These are phyloP conservation scores for Acleris laterana DNA, from an alignment of 2,888 invertebrate genomes.

Conservation along the genomic window DNA sequence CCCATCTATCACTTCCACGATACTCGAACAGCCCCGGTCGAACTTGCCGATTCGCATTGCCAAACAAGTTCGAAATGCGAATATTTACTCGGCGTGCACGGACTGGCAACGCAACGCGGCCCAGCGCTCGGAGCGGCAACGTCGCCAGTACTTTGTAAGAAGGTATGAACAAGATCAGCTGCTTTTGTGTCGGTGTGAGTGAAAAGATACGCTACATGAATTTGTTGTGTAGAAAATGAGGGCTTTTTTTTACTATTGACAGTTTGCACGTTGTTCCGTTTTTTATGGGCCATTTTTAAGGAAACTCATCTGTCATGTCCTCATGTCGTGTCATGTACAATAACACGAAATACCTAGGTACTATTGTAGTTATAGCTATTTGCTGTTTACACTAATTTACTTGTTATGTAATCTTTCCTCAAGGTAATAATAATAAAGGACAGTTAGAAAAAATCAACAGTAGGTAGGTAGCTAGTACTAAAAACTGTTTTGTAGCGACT, in stretches of 20 bases:
- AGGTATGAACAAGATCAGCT: constrained; percentile 36
- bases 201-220: constrained; percentile 9
- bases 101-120: constrained; percentile 67
- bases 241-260: background rate
- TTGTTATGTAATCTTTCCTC: too few species aligned
- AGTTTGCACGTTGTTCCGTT: background rate
- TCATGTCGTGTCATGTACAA: background rate
- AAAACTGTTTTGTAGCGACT: background rate
- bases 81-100: constrained; percentile 58
- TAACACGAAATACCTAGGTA: too few species aligned
- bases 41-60: constrained; percentile 57
- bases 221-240: constrained; percentile 26
- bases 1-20: constrained; percentile 38
- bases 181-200: constrained; percentile 24
- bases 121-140: constrained; percentile 48
- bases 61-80: constrained; percentile 67
- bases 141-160: constrained; percentile 41
- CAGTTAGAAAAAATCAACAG: too few species aligned
- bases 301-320: background rate
- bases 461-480: too few species aligned
- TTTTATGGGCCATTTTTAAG: background rate
- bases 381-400: too few species aligned
- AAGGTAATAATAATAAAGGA: too few species aligned
- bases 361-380: too few species aligned
- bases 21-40: constrained; percentile 17